Conservation (phyloP, 2,888 invertebrate genomes). For the Theretra japonica region DNA sequence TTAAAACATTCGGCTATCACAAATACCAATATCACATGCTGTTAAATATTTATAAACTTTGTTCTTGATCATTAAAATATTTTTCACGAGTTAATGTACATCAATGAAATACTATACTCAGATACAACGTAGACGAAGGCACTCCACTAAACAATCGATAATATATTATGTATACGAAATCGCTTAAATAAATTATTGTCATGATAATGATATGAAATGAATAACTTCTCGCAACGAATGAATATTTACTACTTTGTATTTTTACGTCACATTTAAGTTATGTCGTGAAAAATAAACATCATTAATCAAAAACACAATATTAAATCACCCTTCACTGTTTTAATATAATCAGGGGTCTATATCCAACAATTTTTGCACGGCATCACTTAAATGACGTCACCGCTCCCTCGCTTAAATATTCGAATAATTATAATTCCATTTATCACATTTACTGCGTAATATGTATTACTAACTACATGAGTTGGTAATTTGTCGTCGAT, state of each 20-base stretch:
- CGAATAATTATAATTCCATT: slow-evolving; percentile 39
- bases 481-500: slow-evolving; percentile 11
- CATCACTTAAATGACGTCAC: slow-evolving; percentile 6
- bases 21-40: slow-evolving; percentile 2
- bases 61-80: not conserved
- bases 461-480: slow-evolving; percentile 29
- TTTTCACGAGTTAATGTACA: not conserved
- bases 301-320: not conserved
- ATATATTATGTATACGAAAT: not conserved
- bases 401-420: slow-evolving; percentile 26
- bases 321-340: not conserved
- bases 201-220: slow-evolving; percentile 25
- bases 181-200: slow-evolving; percentile 24
- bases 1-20: slow-evolving; percentile 12
- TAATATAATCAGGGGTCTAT: not conserved
- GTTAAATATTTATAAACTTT: not conserved
- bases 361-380: not conserved
- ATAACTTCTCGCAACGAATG: not conserved
- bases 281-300: not conserved
- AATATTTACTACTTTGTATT: slow-evolving; percentile 18
- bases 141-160: slow-evolving; percentile 20
- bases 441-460: slow-evolving; percentile 61
- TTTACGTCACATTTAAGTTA: not conserved
- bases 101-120: not conserved
- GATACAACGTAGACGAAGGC: slow-evolving; percentile 13